Conservation (phyloP, 2,888 invertebrate genomes). For the Antheraea assamensis region DNA sequence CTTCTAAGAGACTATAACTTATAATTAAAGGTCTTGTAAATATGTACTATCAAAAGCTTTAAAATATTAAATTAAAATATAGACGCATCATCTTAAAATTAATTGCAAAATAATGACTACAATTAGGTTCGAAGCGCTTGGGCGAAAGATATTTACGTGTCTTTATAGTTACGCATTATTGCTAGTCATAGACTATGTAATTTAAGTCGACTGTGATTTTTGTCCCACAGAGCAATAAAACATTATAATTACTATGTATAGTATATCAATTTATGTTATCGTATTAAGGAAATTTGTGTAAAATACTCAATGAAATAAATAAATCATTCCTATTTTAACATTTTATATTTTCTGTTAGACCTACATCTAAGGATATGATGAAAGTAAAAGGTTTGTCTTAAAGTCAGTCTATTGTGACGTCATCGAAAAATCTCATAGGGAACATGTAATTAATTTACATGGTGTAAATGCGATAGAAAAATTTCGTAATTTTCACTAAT, state of each 20-base stretch:
- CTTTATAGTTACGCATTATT: slow-evolving; percentile 37
- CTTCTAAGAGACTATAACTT: neutral
- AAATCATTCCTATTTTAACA: slow-evolving; percentile 39
- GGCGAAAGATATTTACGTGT: slow-evolving; percentile 29
- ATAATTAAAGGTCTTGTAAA: neutral
- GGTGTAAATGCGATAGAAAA: no score
- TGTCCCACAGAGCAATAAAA: slow-evolving; percentile 19
- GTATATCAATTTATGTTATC: slow-evolving; percentile 2
- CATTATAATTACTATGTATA: slow-evolving; percentile 7
- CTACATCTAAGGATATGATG: neutral
- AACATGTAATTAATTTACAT: no score
- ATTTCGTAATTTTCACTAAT: no score
- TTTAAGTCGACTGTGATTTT: slow-evolving; percentile 26
- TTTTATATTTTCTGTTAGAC: neutral
- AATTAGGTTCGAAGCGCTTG: slow-evolving; percentile 39
- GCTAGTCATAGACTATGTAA: slow-evolving; percentile 41
- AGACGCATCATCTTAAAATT: neutral
- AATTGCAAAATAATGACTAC: neutral
- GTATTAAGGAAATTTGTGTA: slow-evolving; percentile 25
- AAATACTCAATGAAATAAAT: slow-evolving; percentile 31
- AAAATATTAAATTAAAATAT: neutral
- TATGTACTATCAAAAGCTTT: neutral
- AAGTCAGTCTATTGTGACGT: no score
- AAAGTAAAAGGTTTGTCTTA: no score
- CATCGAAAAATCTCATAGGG: no score